Base-by-base conservation (phyloP, 1,140 invertebrate species). In the Pomacea maculata region DNA sequence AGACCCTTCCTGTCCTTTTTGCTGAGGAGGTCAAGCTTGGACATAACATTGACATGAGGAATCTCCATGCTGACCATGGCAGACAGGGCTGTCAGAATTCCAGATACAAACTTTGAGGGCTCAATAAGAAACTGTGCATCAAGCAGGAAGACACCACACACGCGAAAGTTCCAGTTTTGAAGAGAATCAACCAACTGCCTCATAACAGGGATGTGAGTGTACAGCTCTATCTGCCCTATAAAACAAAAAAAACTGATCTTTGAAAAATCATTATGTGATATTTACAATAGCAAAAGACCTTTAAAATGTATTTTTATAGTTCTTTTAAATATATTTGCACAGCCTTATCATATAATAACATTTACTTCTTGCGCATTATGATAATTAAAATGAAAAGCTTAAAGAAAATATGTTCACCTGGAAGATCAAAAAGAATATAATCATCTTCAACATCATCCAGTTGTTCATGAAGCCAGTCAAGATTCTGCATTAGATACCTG, bases 91-190 rank as follows among this genome's bases (percentile, higher is more conserved):
- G 97, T 95, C 94, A 99, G 95, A 52, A 97, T 95, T 1, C 97
- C 94, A 45, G 97, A 98, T 74, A 99, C 93, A 92, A 99, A 99
- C 90, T 99, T 99, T 1, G 96, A 94, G 1, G 96, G 94, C 92
- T 99, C 98, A 7, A 98, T 94, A 94, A 99, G 96, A 90, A 99
- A 99, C 90, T 99, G 97, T 57, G 98, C 96, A 90, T 99, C 98
- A 4, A 99, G 91, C 25, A 99, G 91, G 91, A 98, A 99, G 0
- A 99, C 95, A 6, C 94, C 95, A 93, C 97, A 99, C 52, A 99
- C 92, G 80, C 95, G 94, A 87, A 99, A 99, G 91, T 97, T 95
- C 94, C 96, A 96, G 67, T 94, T 93, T 81, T 93, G 91, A n/a
- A 99, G 92, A n/a, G 94, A 91, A 57, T 95, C 94, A 2, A 98